Evolutionary conservation across 2,797 vertebrate species (phyloP).

Genomic region (Brachyrhaphis roseni): DNA sequence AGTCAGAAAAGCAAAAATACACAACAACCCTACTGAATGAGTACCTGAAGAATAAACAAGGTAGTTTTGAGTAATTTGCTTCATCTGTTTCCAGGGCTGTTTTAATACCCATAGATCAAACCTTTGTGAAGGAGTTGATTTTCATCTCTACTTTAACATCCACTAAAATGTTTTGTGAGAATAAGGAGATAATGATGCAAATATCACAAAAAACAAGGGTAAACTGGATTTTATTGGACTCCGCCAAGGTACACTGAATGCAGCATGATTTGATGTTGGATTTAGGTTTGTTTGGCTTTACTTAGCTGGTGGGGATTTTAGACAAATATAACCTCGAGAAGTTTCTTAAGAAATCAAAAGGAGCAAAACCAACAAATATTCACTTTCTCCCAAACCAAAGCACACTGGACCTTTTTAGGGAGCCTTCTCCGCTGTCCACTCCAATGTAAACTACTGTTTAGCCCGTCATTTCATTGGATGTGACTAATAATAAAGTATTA

Average conservation of each 20-base stretch:
- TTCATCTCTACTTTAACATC: neutral
- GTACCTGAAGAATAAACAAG: neutral
- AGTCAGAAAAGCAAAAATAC: neutral
- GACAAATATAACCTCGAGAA: neutral
- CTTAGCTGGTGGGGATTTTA: neutral
- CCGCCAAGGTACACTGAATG: neutral
- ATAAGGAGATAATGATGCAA: neutral
- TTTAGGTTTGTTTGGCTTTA: neutral
- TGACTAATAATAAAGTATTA: too few relatives aligned
- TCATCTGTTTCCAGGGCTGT: neutral
- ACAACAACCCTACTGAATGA: neutral
- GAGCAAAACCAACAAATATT: neutral
- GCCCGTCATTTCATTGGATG: too few relatives aligned
- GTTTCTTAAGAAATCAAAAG: neutral
- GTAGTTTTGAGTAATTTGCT: neutral
- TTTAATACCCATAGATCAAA: neutral
- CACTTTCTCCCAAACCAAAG: neutral
- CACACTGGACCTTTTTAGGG: neutral
- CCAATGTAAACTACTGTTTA: too few relatives aligned
- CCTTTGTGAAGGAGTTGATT: neutral
- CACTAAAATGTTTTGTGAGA: neutral
- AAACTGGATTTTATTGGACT: neutral
- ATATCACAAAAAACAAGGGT: neutral
- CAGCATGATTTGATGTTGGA: neutral
- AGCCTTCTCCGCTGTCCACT: too few relatives aligned